A percentile compares a stretch with the other conserved stretches of the same genome.
Conservation (phyloP, 2,113 vertebrate genomes). For the Leucoraja erinaceus region DNA sequence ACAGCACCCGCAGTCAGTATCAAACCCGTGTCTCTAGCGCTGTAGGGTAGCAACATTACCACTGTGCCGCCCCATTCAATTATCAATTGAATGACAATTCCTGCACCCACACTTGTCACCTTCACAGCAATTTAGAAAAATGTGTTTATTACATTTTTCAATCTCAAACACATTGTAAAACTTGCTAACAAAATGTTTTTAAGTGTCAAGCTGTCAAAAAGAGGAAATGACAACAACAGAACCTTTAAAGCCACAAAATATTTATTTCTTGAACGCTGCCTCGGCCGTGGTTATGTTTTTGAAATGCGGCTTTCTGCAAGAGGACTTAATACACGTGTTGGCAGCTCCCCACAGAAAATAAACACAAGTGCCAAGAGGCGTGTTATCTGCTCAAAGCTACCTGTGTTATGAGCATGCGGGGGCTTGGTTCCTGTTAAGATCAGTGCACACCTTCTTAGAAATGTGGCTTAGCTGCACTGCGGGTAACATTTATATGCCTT, state of each 20-base stretch:
- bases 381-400: background rate
- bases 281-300: background rate
- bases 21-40: too few relatives aligned
- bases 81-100: background rate
- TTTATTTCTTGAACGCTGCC: background rate
- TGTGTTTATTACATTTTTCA: background rate
- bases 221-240: background rate
- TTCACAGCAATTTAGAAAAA: background rate
- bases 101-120: background rate
- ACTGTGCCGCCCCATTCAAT: too few relatives aligned
- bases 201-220: background rate
- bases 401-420: background rate
- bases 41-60: too few relatives aligned
- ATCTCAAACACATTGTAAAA: background rate
- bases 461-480: background rate
- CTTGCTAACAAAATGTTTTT: background rate
- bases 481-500: background rate
- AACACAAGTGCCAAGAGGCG: background rate
- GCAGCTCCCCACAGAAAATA: too few relatives aligned
- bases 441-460: constrained; percentile 20
- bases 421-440: constrained; percentile 3
- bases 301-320: background rate
- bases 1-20: too few relatives aligned
- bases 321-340: background rate
- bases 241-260: background rate